Evolutionary conservation across 2,888 invertebrate genomes (phyloP).

Genomic region (Caenorhabditis drosophilae): DNA sequence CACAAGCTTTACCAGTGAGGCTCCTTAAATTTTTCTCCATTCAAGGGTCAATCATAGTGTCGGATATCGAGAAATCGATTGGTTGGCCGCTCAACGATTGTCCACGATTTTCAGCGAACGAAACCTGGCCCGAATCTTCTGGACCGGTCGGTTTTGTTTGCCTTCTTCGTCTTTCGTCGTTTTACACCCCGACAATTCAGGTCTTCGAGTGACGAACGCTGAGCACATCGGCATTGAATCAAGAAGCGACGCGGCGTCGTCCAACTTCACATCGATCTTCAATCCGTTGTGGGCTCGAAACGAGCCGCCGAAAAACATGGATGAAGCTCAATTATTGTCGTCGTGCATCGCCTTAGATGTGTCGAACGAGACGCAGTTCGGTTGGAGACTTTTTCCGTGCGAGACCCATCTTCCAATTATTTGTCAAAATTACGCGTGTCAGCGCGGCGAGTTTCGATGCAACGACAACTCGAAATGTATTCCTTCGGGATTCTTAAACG

Average conservation of each 20-base stretch:
- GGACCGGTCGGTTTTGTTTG: constrained; percentile 18
- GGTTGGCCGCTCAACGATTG: constrained; percentile 21
- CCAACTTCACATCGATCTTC: constrained; percentile 28
- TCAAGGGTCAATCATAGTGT: constrained; percentile 29
- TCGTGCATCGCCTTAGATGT: constrained; percentile 37
- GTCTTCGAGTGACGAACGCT: constrained; percentile 1
- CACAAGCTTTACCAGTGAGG: not conserved
- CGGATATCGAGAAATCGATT: constrained; percentile 33
- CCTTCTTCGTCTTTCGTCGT: no score
- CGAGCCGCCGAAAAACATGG: constrained; percentile 20
- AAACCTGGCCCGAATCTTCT: constrained; percentile 10
- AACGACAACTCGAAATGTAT: constrained; percentile 56
- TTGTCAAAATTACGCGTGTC: constrained; percentile 62
- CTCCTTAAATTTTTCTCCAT: not conserved
- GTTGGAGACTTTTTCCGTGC: constrained; percentile 55
- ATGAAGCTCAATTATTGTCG: not conserved
- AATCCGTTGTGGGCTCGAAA: constrained; percentile 45
- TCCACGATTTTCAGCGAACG: not conserved
- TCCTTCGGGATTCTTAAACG: constrained; percentile 41
- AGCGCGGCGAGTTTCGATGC: constrained; percentile 49
- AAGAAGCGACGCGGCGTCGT: constrained; percentile 11
- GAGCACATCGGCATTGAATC: no score
- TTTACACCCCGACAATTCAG: no score
- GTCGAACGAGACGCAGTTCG: constrained; percentile 17
- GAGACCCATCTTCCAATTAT: constrained; percentile 36